Evolutionary conservation across 2,888 invertebrate genomes (phyloP), one percentile per base, ranked within the genome.

Genomic region (Acleris literana): DNA sequence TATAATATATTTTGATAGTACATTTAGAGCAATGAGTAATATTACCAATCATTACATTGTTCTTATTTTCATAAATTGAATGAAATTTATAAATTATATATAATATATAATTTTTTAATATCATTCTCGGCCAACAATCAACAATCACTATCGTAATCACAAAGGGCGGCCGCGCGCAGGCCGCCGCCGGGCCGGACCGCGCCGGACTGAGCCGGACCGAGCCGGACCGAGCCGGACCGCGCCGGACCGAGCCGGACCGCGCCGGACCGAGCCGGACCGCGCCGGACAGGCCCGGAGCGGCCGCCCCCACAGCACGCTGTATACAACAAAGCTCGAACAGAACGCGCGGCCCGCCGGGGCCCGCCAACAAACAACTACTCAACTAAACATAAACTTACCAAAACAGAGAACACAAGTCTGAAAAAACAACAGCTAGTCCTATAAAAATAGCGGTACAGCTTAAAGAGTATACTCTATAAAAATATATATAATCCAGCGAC

Each of bases 21-120:
- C 93, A 93, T 93, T 93, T 92, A 93, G 92, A 92, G 93, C 93
- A 92, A 91, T 93, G 88, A 93, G 91, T 93, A 92, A 93, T 92
- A 91, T 93, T 91, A 92, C 92, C 92, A 90, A 93, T 91, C 87
- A 91, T 90, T 93, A 93, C 92, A 92, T 91, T 90, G 91, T 93
- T 90, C 88, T 88, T 91, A 92, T 82, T 83, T 83, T 82, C 87
- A 88, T 90, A 92, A 87, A 88, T 90, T 82, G 88, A 92, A 91
- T 90, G 90, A 91, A 90, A 85, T 88, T 78, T 84, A 90, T 90
- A 90, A 91, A 92, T 90, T 89, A 91, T 89, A 87, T 82, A 84
- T 87, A 88, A 85, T 88, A 90, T 90, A 87, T 88, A 90, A 85
- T 88, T 76, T 79, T 86, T 79, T 82, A 87, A 87, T 86, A 85